phyloP scores from a whole-genome alignment of 2,888 invertebrate genomes.

The Tryphoninae sp. region DNA sequence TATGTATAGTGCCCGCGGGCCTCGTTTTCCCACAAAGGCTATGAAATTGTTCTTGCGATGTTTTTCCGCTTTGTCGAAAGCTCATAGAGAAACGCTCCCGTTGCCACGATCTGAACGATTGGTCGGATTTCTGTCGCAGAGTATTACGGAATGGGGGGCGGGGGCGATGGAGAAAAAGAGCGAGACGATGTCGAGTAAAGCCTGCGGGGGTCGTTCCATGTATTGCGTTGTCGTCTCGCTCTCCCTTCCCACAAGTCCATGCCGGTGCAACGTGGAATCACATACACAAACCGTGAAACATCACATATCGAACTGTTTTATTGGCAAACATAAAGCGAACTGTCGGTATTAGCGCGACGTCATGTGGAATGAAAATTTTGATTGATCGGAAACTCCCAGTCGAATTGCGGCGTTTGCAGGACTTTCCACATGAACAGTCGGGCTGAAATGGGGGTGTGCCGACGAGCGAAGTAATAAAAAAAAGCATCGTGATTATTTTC shows the following conservation, averaged over 20 bases:
- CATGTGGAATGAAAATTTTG: conserved; percentile 51
- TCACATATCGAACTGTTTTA: conserved; percentile 35
- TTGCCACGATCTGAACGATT: conserved; percentile 53
- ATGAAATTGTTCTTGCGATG: conserved; percentile 52
- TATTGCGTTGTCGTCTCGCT: conserved; percentile 29
- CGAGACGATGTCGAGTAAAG: conserved; percentile 23
- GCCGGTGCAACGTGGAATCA: not conserved
- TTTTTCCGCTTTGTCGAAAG: conserved; percentile 53
- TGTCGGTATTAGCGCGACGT: conserved; percentile 37
- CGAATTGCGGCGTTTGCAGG: conserved; percentile 1
- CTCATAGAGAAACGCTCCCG: conserved; percentile 1
- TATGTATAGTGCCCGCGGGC: conserved; percentile 34
- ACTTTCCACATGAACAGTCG: not conserved
- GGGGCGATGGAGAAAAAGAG: conserved; percentile 55
- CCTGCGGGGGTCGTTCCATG: conserved; percentile 42
- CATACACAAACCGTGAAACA: conserved; percentile 34
- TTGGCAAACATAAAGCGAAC: conserved; percentile 46
- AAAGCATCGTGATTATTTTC: not conserved
- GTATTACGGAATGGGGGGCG: conserved; percentile 34
- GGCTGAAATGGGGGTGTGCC: not conserved
- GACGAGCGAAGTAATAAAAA: not conserved
- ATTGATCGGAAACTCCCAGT: conserved; percentile 47
- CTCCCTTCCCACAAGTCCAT: not conserved
- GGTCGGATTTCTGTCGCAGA: conserved; percentile 55
- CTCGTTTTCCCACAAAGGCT: conserved; percentile 33